These are phyloP conservation scores for Antheraea assamensis DNA, from an alignment of 2,888 invertebrate genomes.

Conservation along the genomic window DNA sequence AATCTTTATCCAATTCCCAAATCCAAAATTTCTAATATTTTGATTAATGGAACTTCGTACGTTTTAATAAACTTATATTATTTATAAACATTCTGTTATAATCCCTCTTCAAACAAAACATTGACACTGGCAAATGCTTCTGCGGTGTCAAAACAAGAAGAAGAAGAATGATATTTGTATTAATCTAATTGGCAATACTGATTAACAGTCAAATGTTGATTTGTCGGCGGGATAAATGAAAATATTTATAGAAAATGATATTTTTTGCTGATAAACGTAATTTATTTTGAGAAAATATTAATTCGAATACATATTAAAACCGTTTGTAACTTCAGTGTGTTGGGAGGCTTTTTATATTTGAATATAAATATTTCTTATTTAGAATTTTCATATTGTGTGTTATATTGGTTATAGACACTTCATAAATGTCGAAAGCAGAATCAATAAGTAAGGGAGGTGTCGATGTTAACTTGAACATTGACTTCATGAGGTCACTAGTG, in stretches of 20 bases:
- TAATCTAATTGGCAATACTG: too few relatives aligned
- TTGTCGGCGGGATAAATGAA: conserved; percentile 20
- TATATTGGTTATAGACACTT: not conserved
- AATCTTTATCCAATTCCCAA: too few relatives aligned
- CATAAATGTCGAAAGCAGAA: conserved; percentile 60
- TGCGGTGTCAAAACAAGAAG: too few relatives aligned
- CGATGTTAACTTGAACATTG: conserved; percentile 64
- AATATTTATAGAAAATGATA: not conserved
- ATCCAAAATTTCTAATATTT: too few relatives aligned
- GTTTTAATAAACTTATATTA: too few relatives aligned
- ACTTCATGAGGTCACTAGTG: conserved; percentile 75
- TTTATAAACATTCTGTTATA: too few relatives aligned
- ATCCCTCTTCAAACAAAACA: too few relatives aligned
- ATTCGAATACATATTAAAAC: not conserved
- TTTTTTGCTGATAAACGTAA: not conserved
- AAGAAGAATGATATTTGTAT: too few relatives aligned
- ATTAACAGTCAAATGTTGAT: not conserved
- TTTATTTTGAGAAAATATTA: not conserved
- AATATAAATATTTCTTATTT: conserved; percentile 1
- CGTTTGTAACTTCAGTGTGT: not conserved
- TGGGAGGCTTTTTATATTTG: not conserved
- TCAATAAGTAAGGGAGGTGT: conserved; percentile 47
- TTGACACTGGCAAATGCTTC: too few relatives aligned
- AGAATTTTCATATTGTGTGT: conserved; percentile 11
- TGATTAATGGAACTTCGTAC: too few relatives aligned